Evolutionary conservation across 1,140 invertebrate genomes (phyloP).

Genomic region (Ylistrum balloti): DNA sequence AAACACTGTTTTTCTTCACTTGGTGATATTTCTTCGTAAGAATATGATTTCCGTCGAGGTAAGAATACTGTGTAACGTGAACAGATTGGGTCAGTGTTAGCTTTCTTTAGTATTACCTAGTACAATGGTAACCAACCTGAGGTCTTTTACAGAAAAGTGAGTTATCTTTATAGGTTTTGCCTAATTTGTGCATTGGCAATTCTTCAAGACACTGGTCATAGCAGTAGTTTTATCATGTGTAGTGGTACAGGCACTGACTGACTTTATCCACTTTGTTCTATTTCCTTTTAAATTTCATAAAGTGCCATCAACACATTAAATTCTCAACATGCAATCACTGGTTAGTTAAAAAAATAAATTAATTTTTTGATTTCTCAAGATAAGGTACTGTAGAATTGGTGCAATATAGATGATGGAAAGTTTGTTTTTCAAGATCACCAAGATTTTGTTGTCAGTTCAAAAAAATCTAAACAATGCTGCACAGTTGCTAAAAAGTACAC

Average conservation of each 20-base stretch:
- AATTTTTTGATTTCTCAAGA: no score
- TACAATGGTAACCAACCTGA: neutral
- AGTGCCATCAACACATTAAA: no score
- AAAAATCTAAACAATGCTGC: no score
- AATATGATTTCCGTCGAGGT: neutral
- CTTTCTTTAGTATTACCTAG: neutral
- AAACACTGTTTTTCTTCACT: neutral
- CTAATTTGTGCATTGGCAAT: neutral
- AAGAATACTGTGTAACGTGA: neutral
- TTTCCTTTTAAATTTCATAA: no score
- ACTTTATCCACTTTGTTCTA: neutral
- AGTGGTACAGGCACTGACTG: neutral
- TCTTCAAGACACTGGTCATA: neutral
- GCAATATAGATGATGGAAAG: no score
- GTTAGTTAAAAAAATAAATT: no score
- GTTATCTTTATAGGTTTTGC: neutral
- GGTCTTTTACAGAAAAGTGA: neutral
- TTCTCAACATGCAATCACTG: no score
- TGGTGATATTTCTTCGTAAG: neutral
- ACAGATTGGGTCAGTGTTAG: no score
- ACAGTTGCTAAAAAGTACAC: no score
- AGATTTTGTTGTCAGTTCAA: no score
- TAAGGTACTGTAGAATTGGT: no score
- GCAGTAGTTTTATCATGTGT: neutral
- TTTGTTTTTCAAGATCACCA: no score